phyloP scores from a whole-genome alignment of 2,888 invertebrate genomes.

The Conomelus anceps region DNA sequence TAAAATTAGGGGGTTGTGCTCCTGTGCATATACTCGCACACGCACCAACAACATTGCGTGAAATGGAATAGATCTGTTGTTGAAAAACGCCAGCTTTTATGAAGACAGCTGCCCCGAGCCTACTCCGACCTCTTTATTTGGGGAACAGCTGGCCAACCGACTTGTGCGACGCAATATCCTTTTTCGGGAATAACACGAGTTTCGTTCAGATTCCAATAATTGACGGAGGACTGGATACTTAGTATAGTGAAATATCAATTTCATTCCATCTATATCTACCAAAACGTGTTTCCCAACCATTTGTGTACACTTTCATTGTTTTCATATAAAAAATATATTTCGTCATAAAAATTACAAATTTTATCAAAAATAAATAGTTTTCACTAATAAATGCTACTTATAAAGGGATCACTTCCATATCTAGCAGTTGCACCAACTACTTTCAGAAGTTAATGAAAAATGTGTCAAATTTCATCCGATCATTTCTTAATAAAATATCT shows the following conservation, averaged over 20 bases:
- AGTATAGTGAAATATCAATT: not conserved
- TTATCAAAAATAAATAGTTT: too few relatives aligned
- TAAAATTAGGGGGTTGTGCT: not conserved
- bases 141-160: not conserved
- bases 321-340: too few relatives aligned
- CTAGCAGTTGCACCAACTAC: too few relatives aligned
- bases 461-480: too few relatives aligned
- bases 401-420: too few relatives aligned
- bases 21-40: not conserved
- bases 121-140: not conserved
- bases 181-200: not conserved
- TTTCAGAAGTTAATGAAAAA: too few relatives aligned
- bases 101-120: not conserved
- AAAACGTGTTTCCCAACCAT: too few relatives aligned
- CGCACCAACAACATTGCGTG: not conserved
- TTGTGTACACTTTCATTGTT: not conserved
- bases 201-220: too few relatives aligned
- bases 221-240: not conserved
- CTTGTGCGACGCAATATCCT: not conserved
- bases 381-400: too few relatives aligned
- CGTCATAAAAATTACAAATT: too few relatives aligned
- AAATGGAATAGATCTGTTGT: not conserved
- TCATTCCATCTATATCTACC: not conserved
- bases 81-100: not conserved
- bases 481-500: too few relatives aligned